Percentiles rank a stretch among this genome's conserved stretches.
Evolutionary conservation across 2,113 vertebrate genomes (phyloP).

Genomic region (Xerus inauris): DNA sequence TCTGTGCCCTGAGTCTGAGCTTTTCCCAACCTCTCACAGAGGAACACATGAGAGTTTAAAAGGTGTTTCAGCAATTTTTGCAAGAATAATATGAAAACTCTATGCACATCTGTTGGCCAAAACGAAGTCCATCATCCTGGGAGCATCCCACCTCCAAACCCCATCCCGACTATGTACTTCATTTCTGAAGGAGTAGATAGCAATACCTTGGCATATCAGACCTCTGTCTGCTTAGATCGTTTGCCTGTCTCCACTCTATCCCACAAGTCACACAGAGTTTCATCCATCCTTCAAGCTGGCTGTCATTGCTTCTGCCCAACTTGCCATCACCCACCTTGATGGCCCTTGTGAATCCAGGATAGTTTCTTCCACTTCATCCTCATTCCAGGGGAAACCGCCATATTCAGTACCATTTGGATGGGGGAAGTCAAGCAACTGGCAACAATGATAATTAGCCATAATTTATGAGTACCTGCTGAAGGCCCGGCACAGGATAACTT

Average conservation of each 20-base stretch:
- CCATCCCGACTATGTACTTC: too few relatives aligned
- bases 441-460: neutral
- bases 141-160: neutral
- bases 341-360: too few relatives aligned
- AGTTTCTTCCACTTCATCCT: neutral
- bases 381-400: neutral
- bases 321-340: neutral
- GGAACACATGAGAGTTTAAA: neutral
- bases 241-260: neutral
- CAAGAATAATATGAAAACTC: neutral
- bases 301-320: neutral
- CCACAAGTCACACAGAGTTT: neutral
- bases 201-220: fast-evolving
- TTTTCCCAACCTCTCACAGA: neutral
- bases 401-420: neutral
- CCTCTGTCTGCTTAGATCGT: too few relatives aligned
- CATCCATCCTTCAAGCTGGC: neutral
- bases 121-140: neutral
- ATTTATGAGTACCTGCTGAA: neutral
- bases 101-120: too few relatives aligned
- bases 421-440: neutral
- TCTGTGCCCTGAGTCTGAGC: neutral
- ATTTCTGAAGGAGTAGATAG: neutral
- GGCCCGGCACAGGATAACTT: neutral
- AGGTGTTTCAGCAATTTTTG: neutral